Conservation (phyloP, 2,888 invertebrate genomes). For the Brachylomia viminalis region DNA sequence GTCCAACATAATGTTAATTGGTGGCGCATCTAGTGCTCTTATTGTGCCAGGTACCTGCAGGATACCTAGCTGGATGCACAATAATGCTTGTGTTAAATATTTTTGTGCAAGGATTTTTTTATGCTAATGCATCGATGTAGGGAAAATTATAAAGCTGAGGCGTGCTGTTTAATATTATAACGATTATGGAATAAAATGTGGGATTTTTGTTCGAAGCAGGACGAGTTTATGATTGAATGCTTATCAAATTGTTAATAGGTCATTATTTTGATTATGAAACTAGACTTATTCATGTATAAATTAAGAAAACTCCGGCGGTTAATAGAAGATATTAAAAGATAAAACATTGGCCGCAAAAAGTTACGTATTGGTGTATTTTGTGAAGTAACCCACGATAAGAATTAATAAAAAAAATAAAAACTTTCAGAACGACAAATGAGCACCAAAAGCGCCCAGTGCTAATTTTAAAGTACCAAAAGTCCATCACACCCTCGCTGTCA, state of each 20-base stretch:
- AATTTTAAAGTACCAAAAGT: no score
- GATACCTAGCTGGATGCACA: slow-evolving; percentile 60
- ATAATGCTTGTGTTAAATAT: slow-evolving; percentile 49
- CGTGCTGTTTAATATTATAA: slow-evolving; percentile 29
- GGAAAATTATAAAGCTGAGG: slow-evolving; percentile 31
- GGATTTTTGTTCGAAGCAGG: not conserved
- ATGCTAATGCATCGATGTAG: slow-evolving; percentile 44
- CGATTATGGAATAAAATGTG: slow-evolving; percentile 13
- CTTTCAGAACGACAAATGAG: no score
- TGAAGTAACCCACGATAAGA: no score
- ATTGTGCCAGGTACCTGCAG: slow-evolving; percentile 40
- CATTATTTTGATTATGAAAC: not conserved
- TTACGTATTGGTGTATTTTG: no score
- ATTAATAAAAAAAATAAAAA: no score
- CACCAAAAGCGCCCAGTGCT: no score
- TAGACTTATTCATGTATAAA: not conserved
- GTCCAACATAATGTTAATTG: slow-evolving; percentile 50
- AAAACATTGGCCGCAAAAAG: no score
- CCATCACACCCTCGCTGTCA: no score
- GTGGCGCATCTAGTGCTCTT: slow-evolving; percentile 54
- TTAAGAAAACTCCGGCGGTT: no score
- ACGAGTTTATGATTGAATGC: not conserved
- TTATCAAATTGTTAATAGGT: not conserved
- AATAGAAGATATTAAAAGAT: not conserved
- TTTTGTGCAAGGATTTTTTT: slow-evolving; percentile 51